These are phyloP conservation scores for cattle (Bos taurus) DNA, from an alignment of 2,113 vertebrate species.

Conservation along the genomic window ARS-UCD2.0 NC_037348.1:3135501-3136000, in stretches of 20 bases:
- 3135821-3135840: not conserved
- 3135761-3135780: not conserved
- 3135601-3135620: rapidly evolving
- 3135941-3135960: not conserved
- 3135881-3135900: not conserved
- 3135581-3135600: not conserved
- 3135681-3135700: not conserved
- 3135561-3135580: not conserved
- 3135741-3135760: not conserved
- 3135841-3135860: not conserved
- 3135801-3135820: not conserved
- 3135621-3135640: not conserved
- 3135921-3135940: not conserved
- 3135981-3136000: not conserved
- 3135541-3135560: not conserved
- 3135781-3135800: not conserved
- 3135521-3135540: not conserved
- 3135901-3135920: not conserved
- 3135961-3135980: not conserved
- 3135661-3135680: not conserved
- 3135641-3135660: not conserved
- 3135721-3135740: rapidly evolving
- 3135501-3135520: not conserved
- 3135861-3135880: not conserved
- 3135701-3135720: not conserved